These are phyloP conservation scores for Elephantulus edwardii DNA, from an alignment of 2,113 vertebrate species.

Conservation along the genomic window DNA sequence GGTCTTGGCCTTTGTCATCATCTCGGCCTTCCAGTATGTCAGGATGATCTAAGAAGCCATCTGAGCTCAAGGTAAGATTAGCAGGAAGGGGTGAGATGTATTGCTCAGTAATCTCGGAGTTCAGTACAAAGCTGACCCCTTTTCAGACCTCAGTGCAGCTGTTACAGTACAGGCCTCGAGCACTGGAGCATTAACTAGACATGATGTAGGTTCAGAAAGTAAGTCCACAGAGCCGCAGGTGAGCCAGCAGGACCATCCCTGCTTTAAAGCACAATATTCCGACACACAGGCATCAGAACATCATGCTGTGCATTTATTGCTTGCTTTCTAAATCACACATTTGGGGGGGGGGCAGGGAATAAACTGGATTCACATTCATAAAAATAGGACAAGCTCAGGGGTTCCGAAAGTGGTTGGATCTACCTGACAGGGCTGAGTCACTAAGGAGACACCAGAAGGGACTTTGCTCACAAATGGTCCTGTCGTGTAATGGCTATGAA, in stretches of 20 bases:
- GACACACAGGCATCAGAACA: neutral
- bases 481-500: fast-evolving
- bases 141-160: neutral
- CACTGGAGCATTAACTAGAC: neutral
- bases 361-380: neutral
- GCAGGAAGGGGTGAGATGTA: conserved; percentile 50
- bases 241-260: too few species aligned
- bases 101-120: conserved; percentile 27
- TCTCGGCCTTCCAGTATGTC: conserved; percentile 42
- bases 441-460: too few species aligned
- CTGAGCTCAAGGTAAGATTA: conserved; percentile 69
- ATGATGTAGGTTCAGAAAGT: neutral
- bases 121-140: conserved; percentile 50
- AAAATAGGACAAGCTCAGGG: neutral
- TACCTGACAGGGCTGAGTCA: neutral
- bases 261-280: neutral
- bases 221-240: fast-evolving
- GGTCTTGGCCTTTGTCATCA: conserved; percentile 45
- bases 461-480: neutral
- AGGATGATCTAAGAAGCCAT: conserved; percentile 68
- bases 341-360: neutral
- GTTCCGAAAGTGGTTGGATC: neutral
- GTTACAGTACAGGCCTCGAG: neutral
- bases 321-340: neutral
- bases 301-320: neutral